phyloP scores from a whole-genome alignment of 2,888 invertebrate species.

The Drosophila setosimentum region DNA sequence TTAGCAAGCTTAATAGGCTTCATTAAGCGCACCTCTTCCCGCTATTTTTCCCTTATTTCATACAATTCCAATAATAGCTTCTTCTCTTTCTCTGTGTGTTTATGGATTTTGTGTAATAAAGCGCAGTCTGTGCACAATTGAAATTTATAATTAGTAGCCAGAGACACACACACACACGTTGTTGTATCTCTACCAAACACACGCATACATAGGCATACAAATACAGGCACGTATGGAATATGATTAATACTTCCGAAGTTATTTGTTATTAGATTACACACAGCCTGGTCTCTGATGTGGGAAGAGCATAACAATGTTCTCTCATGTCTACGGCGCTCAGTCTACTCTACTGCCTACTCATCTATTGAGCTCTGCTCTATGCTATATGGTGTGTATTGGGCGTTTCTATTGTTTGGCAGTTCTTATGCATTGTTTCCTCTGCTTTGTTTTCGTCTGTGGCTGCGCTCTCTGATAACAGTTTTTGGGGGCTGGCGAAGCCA shows the following conservation, averaged over 20 bases:
- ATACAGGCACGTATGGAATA: conserved; percentile 55
- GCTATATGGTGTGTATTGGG: conserved; percentile 63
- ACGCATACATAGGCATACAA: conserved; percentile 7
- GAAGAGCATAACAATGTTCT: conserved; percentile 1
- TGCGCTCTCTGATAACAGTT: conserved; percentile 69
- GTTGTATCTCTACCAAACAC: background rate
- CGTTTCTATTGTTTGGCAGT: conserved; percentile 67
- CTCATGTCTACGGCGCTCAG: conserved; percentile 12
- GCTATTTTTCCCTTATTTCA: conserved; percentile 1
- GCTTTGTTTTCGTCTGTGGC: conserved; percentile 65
- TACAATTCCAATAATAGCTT: conserved; percentile 3
- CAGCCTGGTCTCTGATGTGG: conserved; percentile 24
- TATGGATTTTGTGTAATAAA: conserved; percentile 60
- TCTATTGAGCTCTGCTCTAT: conserved; percentile 16
- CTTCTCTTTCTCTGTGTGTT: conserved; percentile 17
- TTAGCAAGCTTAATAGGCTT: conserved; percentile 69
- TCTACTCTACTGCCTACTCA: background rate
- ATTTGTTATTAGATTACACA: conserved; percentile 80
- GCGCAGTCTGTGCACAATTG: conserved; percentile 75
- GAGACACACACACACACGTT: conserved; percentile 34
- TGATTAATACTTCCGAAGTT: conserved; percentile 81
- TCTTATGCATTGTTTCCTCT: conserved; percentile 64
- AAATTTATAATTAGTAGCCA: conserved; percentile 79
- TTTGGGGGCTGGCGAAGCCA: conserved; percentile 48
- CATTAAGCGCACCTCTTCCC: conserved; percentile 34